These are phyloP conservation scores for Iguana delicatissima DNA, from an alignment of 2,797 vertebrate species.

Conservation along the genomic window DNA sequence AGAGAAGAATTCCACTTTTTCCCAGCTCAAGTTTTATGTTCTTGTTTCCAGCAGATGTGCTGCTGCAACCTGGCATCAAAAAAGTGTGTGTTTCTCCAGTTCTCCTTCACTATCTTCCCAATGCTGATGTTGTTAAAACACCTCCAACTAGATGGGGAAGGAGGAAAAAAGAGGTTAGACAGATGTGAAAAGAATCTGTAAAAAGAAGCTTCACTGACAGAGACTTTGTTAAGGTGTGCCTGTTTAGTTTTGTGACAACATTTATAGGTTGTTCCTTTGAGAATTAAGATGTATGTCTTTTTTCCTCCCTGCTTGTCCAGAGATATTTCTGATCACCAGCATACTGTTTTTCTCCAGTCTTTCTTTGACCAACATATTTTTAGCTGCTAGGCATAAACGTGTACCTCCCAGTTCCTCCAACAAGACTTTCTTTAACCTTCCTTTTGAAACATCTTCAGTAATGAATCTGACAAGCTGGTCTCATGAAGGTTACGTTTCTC, in stretches of 20 bases:
- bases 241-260: not conserved
- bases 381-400: slow-evolving; percentile 5
- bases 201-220: no score
- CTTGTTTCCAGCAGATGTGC: no score
- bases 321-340: not conserved
- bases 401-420: not conserved
- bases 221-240: no score
- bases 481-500: not conserved
- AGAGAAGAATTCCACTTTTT: no score
- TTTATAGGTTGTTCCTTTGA: not conserved
- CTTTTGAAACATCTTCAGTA: slow-evolving; percentile 6
- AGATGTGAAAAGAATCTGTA: no score
- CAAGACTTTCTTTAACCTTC: slow-evolving; percentile 14
- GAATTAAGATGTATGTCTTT: not conserved
- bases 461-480: slow-evolving; percentile 22
- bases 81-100: no score
- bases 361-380: not conserved
- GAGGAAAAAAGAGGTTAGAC: no score
- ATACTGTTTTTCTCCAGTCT: not conserved
- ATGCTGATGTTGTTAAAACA: no score
- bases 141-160: no score
- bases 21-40: no score
- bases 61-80: no score
- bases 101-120: no score
- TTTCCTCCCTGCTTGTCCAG: not conserved